Percentiles rank a stretch among this genome's conserved stretches.
phyloP scores from a whole-genome alignment of 2,113 vertebrate species.

The Oxygymnocypris stewartii region DNA sequence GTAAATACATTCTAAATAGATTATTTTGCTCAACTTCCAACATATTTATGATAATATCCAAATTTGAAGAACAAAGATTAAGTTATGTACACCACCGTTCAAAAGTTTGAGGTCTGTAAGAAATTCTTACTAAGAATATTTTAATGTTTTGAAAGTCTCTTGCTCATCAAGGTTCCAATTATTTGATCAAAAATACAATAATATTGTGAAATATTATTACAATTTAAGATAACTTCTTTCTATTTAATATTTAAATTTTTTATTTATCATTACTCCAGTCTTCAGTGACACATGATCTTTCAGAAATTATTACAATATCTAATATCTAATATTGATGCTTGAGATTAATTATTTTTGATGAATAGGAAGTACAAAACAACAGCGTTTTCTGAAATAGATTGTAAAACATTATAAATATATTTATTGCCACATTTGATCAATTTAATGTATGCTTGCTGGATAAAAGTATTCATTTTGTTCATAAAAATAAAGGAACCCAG shows the following conservation, averaged over 20 bases:
- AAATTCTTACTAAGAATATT: too few relatives aligned
- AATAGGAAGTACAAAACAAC: not conserved
- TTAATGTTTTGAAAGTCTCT: not conserved
- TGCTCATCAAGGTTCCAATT: not conserved
- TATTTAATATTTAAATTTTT: too few relatives aligned
- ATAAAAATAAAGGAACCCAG: not conserved
- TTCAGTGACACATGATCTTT: not conserved
- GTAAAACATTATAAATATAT: not conserved
- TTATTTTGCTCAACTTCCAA: not conserved
- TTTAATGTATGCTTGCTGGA: not conserved
- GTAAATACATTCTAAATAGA: not conserved
- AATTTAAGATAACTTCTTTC: too few relatives aligned
- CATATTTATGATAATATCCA: not conserved
- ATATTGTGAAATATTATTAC: not conserved
- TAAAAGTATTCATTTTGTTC: not conserved
- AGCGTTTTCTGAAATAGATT: not conserved
- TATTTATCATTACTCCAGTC: too few relatives aligned
- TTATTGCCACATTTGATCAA: not conserved
- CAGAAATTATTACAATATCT: not conserved
- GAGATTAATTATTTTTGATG: not conserved
- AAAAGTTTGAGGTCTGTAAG: not conserved
- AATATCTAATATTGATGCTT: not conserved
- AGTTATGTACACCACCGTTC: not conserved
- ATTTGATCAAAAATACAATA: not conserved
- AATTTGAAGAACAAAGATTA: not conserved